Percentiles rank a stretch among this genome's conserved stretches.
Conservation (phyloP, 2,113 vertebrate genomes). For the mouse (Mus musculus) region GRCm39 chr9:78500001-78500500, state of each 20-base stretch:
- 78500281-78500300: neutral
- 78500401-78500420: conserved; percentile 3
- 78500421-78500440: neutral
- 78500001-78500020: neutral
- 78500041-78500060: no score
- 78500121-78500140: no score
- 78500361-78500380: conserved; percentile 44
- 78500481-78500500: conserved; percentile 50
- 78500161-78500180: no score
- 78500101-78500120: no score
- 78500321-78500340: conserved; percentile 12
- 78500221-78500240: neutral
- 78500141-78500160: no score
- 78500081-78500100: no score
- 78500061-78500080: no score
- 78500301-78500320: neutral
- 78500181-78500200: no score
- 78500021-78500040: no score
- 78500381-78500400: neutral
- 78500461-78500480: conserved; percentile 20
- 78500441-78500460: conserved; percentile 55
- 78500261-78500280: neutral
- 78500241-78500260: neutral
- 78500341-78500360: conserved; percentile 20
- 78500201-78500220: neutral